A percentile compares a stretch with the other conserved stretches of the same genome.
These are phyloP conservation scores for Lethenteron camtschaticum DNA, from an alignment of 2,113 vertebrate genomes.

Conservation along the genomic window DNA sequence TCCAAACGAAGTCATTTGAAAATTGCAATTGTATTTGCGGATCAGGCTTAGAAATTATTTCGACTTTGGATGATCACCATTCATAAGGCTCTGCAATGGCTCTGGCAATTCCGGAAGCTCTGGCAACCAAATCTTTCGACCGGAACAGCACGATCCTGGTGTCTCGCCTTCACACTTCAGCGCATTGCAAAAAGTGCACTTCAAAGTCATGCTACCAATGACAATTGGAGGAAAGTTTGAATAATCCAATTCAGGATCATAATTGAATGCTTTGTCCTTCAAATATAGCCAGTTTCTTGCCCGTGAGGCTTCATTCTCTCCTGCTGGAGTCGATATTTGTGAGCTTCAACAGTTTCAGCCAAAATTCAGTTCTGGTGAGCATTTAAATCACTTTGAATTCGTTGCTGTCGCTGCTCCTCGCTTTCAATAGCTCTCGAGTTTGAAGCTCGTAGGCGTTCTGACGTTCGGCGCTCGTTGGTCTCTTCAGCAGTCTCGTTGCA, in stretches of 20 bases:
- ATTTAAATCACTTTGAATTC: too few species aligned
- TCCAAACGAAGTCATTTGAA: background rate
- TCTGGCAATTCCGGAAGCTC: background rate
- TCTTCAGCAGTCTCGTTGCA: too few species aligned
- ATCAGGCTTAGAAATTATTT: background rate
- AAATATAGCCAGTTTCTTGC: too few species aligned
- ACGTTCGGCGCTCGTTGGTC: too few species aligned
- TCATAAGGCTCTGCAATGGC: background rate
- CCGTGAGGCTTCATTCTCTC: too few species aligned
- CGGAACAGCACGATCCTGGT: background rate
- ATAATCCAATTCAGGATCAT: background rate
- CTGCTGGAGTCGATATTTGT: too few species aligned
- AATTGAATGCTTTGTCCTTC: background rate
- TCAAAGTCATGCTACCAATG: background rate
- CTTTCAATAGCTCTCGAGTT: too few species aligned
- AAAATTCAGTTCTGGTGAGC: too few species aligned
- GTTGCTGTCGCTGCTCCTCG: too few species aligned
- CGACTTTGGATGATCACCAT: background rate
- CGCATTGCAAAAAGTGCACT: background rate
- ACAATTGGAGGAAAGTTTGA: background rate
- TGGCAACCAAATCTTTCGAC: background rate
- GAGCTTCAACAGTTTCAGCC: too few species aligned
- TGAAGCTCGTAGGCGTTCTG: too few species aligned
- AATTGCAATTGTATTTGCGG: background rate
- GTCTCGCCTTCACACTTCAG: background rate